phyloP scores from a whole-genome alignment of 2,888 invertebrate species.

The Microplitis deprimator region DNA sequence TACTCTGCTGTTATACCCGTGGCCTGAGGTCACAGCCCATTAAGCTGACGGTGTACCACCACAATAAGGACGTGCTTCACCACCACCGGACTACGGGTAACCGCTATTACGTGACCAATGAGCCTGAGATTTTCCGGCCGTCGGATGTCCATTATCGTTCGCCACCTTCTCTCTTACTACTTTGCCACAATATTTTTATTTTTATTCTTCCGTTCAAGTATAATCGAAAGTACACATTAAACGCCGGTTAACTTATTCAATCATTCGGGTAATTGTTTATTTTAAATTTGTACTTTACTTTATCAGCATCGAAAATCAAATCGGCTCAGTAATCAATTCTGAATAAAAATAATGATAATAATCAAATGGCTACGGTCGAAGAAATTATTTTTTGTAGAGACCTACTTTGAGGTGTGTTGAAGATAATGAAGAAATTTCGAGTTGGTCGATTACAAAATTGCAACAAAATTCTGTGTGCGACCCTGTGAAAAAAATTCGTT shows the following conservation, averaged over 20 bases:
- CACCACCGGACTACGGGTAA: constrained; percentile 66
- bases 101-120: constrained; percentile 70
- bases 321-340: no score
- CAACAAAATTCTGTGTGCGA: no score
- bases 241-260: no score
- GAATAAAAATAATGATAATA: no score
- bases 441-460: no score
- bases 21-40: constrained; percentile 65
- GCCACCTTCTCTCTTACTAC: constrained; percentile 14
- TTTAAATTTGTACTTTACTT: background rate
- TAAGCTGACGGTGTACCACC: constrained; percentile 62
- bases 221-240: no score
- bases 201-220: background rate
- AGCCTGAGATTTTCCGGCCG: constrained; percentile 64
- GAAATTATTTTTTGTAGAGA: no score
- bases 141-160: constrained; percentile 55
- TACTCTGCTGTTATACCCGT: constrained; percentile 15
- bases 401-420: no score
- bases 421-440: no score
- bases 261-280: no score
- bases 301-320: background rate
- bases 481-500: no score
- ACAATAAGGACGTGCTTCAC: constrained; percentile 64
- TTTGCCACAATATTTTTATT: background rate
- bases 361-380: no score